Evolutionary conservation across 92 coral and sea anemone species (phyloP), one percentile per base, ranked within the genome.

Genomic region (Montipora capitata): DNA sequence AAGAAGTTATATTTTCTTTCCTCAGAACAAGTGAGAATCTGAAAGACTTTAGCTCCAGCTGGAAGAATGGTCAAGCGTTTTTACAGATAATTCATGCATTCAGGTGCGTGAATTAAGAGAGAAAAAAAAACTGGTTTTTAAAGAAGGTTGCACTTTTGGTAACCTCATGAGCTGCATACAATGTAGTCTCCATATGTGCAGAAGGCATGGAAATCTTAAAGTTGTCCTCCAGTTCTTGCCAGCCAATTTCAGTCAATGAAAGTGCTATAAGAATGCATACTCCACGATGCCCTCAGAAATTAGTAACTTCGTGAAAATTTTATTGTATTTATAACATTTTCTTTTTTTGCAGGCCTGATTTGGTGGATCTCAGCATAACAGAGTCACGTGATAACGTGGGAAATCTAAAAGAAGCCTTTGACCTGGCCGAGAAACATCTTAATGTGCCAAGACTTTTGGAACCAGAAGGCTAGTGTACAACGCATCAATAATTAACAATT

Each of bases 31-130:
- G 68, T 59, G 98, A 93, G 67, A 90, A 48, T 72, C 89, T 95
- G 12, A 95, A 93, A 72, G 93, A 95, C 88, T 95, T 95, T 63
- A 51, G 90, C 75, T 58, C 87, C 75, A 95, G 96, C 62, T 95
- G 98, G 98, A 91, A 95, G 84, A 88, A 81, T 82, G 98, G 98
- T 13, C 93, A 82, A 68, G 98, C 96, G 10, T 95, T 95, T 85
- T 74, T 95, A 40, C 91, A 86, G 13, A 88, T 95, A 18, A 95
- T 95, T 80, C 96, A 93, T 81, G 68, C 95, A 43, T 83, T 89
- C 88, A 93, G 95, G 98, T 95, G 74, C 41, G 68, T 27, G 35
- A 27, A 27, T 27, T 27, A 27, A 27, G 35, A 27, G 35, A 27
- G n/a, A n/a, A n/a, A 8, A 63, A 2, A 17, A 40, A 7, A 5